Percentiles rank a stretch among this genome's conserved stretches.
Conservation (phyloP, 2,113 vertebrate genomes). For the Australoheros scitulus region DNA sequence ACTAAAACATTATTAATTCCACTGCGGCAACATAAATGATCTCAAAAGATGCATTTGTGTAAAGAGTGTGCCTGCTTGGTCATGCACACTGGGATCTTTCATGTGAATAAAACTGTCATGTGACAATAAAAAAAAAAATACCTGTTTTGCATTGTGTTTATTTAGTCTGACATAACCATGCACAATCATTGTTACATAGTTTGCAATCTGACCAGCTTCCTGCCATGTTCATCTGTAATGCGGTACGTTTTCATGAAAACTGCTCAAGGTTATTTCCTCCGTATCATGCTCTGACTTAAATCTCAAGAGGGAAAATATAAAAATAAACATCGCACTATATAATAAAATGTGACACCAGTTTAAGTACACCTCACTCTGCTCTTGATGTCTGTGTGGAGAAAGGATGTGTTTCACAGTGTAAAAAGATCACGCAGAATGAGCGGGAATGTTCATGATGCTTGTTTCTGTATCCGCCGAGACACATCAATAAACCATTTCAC, state of each 20-base stretch:
- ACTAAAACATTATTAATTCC: neutral
- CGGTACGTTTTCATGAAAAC: conserved; percentile 2
- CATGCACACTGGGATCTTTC: neutral
- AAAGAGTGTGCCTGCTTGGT: neutral
- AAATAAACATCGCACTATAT: neutral
- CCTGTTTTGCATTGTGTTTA: neutral
- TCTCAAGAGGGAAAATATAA: neutral
- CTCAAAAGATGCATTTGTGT: conserved; percentile 6
- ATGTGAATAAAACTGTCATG: conserved; percentile 7
- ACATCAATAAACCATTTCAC: conserved; percentile 20
- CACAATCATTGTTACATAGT: neutral
- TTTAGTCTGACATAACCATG: neutral
- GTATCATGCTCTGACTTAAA: neutral
- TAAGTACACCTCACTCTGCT: neutral
- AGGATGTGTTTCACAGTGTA: neutral
- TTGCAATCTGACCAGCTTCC: neutral
- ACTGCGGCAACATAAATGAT: neutral
- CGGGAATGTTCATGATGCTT: conserved; percentile 22
- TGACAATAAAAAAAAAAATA: neutral
- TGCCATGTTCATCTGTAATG: neutral
- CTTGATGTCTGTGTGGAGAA: neutral
- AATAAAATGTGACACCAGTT: neutral
- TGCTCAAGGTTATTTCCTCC: neutral
- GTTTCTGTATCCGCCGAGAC: conserved; percentile 14
- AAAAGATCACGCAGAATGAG: conserved; percentile 15